These are phyloP conservation scores for Machaerirhynchus nigripectus DNA, from an alignment of 2,113 vertebrate genomes.

Conservation along the genomic window DNA sequence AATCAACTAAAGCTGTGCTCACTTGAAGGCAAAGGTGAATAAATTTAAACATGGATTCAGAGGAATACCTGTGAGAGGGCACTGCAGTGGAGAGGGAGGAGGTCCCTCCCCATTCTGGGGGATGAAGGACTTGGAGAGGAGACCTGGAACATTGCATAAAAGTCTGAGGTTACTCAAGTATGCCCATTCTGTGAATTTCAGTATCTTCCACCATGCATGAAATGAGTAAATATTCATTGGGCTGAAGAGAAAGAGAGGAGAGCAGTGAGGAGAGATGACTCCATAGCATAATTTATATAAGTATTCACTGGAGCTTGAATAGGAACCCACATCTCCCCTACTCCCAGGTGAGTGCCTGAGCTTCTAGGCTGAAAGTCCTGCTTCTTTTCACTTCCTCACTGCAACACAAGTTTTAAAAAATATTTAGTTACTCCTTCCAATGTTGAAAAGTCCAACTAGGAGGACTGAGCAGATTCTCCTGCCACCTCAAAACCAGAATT, in stretches of 20 bases:
- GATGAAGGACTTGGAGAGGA: background rate
- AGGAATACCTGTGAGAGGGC: background rate
- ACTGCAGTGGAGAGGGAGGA: background rate
- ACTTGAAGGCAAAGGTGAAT: background rate
- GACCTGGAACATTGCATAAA: background rate
- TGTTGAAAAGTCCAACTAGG: background rate
- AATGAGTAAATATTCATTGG: slow-evolving; percentile 22
- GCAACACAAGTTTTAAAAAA: background rate
- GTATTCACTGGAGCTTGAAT: background rate
- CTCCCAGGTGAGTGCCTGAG: background rate
- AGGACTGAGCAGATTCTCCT: background rate
- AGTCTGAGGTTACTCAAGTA: background rate
- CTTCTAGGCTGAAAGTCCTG: background rate
- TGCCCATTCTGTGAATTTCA: background rate
- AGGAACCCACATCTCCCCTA: background rate
- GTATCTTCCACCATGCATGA: background rate
- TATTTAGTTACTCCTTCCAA: background rate
- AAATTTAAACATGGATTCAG: background rate
- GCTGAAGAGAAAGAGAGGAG: background rate
- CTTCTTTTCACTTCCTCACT: background rate
- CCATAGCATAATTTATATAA: background rate
- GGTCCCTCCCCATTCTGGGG: background rate
- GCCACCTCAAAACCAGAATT: background rate
- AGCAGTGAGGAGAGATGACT: background rate
- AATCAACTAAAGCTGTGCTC: background rate